These are phyloP conservation scores for Trematomus bernacchii DNA, from an alignment of 2,797 vertebrate species.

Conservation along the genomic window DNA sequence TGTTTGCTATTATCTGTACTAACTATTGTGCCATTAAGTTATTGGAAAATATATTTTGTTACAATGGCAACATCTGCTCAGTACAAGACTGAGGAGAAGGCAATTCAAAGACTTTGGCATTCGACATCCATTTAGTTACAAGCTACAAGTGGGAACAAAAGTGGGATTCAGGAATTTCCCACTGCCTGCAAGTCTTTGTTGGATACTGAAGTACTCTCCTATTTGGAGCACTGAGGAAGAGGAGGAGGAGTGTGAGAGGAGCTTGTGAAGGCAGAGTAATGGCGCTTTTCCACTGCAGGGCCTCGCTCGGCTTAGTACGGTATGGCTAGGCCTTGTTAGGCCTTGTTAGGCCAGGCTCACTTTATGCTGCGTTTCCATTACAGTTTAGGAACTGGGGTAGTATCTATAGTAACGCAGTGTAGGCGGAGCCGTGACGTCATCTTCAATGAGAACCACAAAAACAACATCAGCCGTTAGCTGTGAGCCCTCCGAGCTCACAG, in stretches of 20 bases:
- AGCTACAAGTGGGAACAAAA: not conserved
- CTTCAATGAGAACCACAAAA: too few relatives aligned
- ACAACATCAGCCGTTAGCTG: too few relatives aligned
- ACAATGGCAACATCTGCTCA: not conserved
- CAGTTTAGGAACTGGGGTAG: too few relatives aligned
- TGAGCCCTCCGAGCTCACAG: too few relatives aligned
- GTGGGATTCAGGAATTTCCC: constrained; percentile 16
- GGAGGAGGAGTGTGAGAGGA: constrained; percentile 16
- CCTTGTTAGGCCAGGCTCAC: too few relatives aligned
- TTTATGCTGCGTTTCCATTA: too few relatives aligned
- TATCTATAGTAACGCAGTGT: too few relatives aligned
- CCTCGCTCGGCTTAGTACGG: too few relatives aligned
- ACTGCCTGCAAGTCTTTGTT: constrained; percentile 4
- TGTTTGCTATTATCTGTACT: not conserved
- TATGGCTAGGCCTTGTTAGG: too few relatives aligned
- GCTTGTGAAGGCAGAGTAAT: constrained; percentile 12
- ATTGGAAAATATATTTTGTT: not conserved
- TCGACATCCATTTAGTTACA: constrained; percentile 10
- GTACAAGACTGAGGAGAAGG: not conserved
- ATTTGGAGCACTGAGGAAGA: not conserved
- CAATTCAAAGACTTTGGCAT: not conserved
- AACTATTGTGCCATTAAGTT: not conserved
- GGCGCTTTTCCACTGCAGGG: not conserved
- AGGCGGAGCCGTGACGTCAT: too few relatives aligned
- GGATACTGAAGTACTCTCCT: not conserved